Base-by-base conservation (phyloP, 2,888 invertebrate genomes). In the Patella caerulea region DNA sequence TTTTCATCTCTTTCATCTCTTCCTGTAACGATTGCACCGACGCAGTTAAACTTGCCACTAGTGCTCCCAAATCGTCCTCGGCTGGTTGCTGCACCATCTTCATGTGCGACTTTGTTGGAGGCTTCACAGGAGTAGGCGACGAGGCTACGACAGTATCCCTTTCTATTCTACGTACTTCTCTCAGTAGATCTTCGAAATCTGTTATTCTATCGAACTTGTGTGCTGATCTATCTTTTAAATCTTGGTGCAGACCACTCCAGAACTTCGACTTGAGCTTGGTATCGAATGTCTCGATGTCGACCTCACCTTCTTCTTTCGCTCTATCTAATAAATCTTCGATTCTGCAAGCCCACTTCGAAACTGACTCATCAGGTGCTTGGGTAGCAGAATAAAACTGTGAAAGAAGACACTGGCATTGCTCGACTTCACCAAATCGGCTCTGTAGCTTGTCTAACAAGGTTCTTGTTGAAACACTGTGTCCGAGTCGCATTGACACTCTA, bases 71-170 rank as follows among this genome's bases (percentile, higher is more conserved):
- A 11, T 65, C 65, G 65, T n/a, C n/a, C 24, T 65, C 65, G 19
- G 65, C 12, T 24, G n/a, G n/a, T 19, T n/a, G 65, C n/a, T 65
- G 65, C 24, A 65, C 65, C 65, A 65, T 65, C 65, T 65, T 65
- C 24, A 24, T 24, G 7, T 19, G n/a, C 5, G 19, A n/a, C 19
- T 65, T 65, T 19, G 65, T 2, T 34, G 34, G 34, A 4, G 34
- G 2, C 24, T 65, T 65, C 9, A 5, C 19, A 3, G 65, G 7
- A 19, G n/a, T n/a, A 65, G 12, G n/a, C 3, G 14, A 15, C 9
- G 65, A 65, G 2, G 19, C 24, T 65, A 24, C n/a, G n/a, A 24
- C 17, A n/a, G 15, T 59, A 19, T 59, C 59, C 17, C 19, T 1
- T 65, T 65, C 65, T 19, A 65, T 65, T 19, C n/a, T n/a, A 11